These are phyloP conservation scores for Acrossocheilus fasciatus DNA, from an alignment of 2,797 vertebrate species.

Conservation along the genomic window DNA sequence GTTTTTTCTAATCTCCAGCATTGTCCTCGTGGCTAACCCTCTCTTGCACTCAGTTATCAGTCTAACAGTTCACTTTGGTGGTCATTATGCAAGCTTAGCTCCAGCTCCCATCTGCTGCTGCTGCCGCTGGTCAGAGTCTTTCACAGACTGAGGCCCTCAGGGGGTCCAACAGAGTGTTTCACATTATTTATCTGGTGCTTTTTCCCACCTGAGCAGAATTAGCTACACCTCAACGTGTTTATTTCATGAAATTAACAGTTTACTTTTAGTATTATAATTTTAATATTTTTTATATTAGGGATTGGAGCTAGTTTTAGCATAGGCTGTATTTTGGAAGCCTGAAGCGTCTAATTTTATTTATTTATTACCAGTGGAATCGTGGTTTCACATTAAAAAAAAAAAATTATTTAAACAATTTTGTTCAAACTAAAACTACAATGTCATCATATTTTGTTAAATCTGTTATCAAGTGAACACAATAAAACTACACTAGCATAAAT, in stretches of 20 bases:
- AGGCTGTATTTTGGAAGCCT: neutral
- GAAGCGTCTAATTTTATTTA: neutral
- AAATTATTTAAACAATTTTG: neutral
- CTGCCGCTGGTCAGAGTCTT: neutral
- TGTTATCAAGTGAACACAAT: neutral
- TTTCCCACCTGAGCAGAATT: neutral
- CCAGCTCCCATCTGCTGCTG: neutral
- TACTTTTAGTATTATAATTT: neutral
- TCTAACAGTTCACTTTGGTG: slow-evolving; percentile 26
- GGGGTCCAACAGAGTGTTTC: neutral
- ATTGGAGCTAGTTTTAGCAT: neutral
- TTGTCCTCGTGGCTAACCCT: slow-evolving; percentile 8
- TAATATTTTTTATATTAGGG: neutral
- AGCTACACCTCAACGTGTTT: neutral
- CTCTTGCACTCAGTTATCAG: neutral
- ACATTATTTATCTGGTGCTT: neutral
- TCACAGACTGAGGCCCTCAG: neutral
- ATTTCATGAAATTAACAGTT: neutral
- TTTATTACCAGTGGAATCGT: neutral
- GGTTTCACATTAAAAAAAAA: neutral
- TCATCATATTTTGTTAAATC: neutral
- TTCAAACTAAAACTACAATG: neutral
- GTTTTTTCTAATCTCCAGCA: neutral
- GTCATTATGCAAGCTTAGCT: slow-evolving; percentile 22
- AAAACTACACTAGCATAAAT: neutral